A percentile compares a stretch with the other conserved stretches of the same genome.
phyloP scores from a whole-genome alignment of 2,797 vertebrate species.

The Ammospiza maritima region DNA sequence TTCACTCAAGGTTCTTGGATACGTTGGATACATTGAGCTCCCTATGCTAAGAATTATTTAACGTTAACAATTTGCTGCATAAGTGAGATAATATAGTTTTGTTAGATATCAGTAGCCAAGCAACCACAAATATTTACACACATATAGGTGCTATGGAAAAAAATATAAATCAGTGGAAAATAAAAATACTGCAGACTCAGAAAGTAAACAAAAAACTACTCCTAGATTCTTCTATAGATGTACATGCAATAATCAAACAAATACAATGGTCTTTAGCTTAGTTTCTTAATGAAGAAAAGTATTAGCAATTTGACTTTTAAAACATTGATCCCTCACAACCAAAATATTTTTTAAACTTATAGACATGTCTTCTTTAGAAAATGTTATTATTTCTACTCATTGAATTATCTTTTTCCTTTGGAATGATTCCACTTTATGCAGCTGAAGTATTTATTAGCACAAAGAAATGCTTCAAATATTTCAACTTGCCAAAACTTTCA shows the following conservation, averaged over 20 bases:
- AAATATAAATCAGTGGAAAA: background rate
- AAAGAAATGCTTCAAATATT: background rate
- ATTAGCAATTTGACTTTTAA: background rate
- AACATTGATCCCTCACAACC: rapidly evolving
- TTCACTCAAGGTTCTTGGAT: background rate
- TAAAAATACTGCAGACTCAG: background rate
- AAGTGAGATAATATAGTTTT: background rate
- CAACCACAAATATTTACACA: background rate
- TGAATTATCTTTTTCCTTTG: background rate
- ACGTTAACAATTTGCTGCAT: background rate
- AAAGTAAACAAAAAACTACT: background rate
- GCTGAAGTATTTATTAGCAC: background rate
- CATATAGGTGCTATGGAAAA: background rate
- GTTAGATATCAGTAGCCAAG: background rate
- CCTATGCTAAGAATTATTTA: background rate
- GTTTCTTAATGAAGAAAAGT: background rate
- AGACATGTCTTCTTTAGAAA: background rate
- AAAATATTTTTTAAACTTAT: background rate
- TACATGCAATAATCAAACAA: background rate
- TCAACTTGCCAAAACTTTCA: background rate
- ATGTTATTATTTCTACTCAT: background rate
- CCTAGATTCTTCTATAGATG: rapidly evolving
- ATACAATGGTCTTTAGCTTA: background rate
- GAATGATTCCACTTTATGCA: background rate
- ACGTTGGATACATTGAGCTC: background rate